phyloP scores from a whole-genome alignment of 1,140 invertebrate species.

The Tenebrio molitor region DNA sequence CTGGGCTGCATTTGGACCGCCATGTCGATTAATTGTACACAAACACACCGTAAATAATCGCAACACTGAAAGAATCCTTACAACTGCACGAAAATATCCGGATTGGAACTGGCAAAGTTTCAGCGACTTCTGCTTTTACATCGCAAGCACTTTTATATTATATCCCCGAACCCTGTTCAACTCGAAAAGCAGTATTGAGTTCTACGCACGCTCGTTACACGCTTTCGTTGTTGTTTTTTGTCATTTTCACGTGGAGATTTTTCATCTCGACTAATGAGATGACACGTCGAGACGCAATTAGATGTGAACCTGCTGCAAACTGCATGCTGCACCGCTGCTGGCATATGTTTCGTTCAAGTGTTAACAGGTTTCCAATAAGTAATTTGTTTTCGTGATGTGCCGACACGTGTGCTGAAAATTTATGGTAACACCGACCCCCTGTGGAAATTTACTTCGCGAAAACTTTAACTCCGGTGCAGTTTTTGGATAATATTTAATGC shows the following conservation, averaged over 20 bases:
- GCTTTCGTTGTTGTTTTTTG: too few species aligned
- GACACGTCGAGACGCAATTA: background rate
- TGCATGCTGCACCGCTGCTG: too few species aligned
- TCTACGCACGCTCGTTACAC: constrained; percentile 18
- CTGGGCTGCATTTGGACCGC: constrained; percentile 48
- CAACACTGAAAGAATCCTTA: constrained; percentile 28
- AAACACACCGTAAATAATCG: constrained; percentile 35
- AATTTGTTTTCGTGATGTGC: too few species aligned
- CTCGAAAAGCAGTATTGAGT: constrained; percentile 28
- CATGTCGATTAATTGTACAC: constrained; percentile 43
- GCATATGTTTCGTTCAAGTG: too few species aligned
- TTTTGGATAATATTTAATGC: too few species aligned
- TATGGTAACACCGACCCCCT: too few species aligned
- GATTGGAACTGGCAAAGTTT: constrained; percentile 42
- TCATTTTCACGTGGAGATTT: constrained; percentile 20
- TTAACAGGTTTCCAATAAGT: too few species aligned
- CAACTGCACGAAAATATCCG: constrained; percentile 15
- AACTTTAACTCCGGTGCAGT: too few species aligned
- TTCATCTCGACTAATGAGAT: background rate
- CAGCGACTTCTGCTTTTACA: constrained; percentile 42
- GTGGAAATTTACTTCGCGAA: too few species aligned
- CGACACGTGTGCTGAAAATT: too few species aligned
- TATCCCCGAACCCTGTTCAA: constrained; percentile 43
- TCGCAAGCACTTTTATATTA: constrained; percentile 50
- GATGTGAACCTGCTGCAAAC: too few species aligned